Evolutionary conservation across 2,113 vertebrate species (phyloP), one percentile per base, ranked within the genome.

Genomic region (Xyrauchen texanus): DNA sequence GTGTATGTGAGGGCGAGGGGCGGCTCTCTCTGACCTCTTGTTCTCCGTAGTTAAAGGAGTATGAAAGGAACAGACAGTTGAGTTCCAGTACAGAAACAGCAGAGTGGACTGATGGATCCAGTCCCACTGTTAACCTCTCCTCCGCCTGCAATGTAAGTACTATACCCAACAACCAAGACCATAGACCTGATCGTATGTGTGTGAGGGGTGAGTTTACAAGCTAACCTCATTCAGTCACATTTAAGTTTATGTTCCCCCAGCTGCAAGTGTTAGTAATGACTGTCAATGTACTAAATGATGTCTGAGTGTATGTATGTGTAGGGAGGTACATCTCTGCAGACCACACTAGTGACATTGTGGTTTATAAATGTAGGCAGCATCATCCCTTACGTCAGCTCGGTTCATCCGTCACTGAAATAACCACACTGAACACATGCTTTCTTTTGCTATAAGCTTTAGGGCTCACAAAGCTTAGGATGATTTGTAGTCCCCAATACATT

Each of bases 31-130:
- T 92, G 88, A 93, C 91, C 89, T 93, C 88, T 92, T 93, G 88
- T 93, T 94, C 87, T 89, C 93, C 94, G 90, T 93, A 99, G 97
- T 94, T 99, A 90, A 99, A 98, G 90, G 97, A 99, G 79, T 99
- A 98, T 83, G 97, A 99, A 91, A 93, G 93, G 66, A 96, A 92
- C 93, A 95, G 94, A 89, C 95, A 84, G 61, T 81, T 97, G 62
- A 93, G 92, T 0, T 88, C 92, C 74, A 83, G 92, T 90, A 84
- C 91, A 90, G 96, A 98, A 85, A 91, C 93, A 88, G 82, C 95
- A 78, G 96, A 98, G 86, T 97, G 96, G 95, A 92, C 95, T 82
- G 96, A 97, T 0, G 93, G 94, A 81, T 92, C 94, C 84, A 93
- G 93, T 80, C 90, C 95, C n/a, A 85, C 91, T 53, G 94, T 95